A percentile compares a stretch with the other conserved stretches of the same genome.
phyloP scores from a whole-genome alignment of 2,888 invertebrate genomes.

The Cetonia aurata region DNA sequence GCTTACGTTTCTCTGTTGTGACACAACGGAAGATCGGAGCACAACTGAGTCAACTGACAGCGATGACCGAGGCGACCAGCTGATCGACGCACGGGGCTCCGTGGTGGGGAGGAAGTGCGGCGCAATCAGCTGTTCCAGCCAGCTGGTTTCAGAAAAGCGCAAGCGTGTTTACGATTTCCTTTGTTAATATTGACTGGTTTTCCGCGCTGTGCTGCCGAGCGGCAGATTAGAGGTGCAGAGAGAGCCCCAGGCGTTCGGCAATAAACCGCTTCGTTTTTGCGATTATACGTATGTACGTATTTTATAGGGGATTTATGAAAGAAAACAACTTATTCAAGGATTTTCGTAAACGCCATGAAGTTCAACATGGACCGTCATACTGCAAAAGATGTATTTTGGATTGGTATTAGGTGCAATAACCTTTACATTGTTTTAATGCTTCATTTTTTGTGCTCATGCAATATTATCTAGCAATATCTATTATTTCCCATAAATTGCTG shows the following conservation, averaged over 20 bases:
- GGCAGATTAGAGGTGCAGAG: slow-evolving; percentile 27
- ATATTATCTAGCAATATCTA: no score
- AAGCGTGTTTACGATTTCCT: slow-evolving; percentile 50
- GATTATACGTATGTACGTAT: no score
- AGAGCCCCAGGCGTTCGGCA: slow-evolving; percentile 14
- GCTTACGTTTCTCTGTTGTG: slow-evolving; percentile 52
- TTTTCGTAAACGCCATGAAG: no score
- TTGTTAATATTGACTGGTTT: slow-evolving; percentile 52
- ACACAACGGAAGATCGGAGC: slow-evolving; percentile 57
- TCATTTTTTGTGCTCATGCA: no score
- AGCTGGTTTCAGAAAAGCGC: slow-evolving; percentile 54
- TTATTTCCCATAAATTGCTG: no score
- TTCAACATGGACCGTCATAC: no score
- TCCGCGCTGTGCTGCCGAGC: slow-evolving; percentile 41
- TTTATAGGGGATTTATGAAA: no score
- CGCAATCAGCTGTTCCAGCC: slow-evolving; percentile 56
- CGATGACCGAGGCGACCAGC: slow-evolving; percentile 54
- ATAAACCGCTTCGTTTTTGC: slow-evolving; percentile 21
- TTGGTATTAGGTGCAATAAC: no score
- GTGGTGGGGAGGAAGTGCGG: slow-evolving; percentile 48
- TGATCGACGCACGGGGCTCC: slow-evolving; percentile 51
- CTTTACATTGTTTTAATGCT: no score
- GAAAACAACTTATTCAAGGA: no score
- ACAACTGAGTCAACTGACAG: slow-evolving; percentile 60
- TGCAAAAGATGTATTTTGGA: no score